Conservation (phyloP, 1,140 invertebrate genomes). For the Steinernema khuongi region DNA sequence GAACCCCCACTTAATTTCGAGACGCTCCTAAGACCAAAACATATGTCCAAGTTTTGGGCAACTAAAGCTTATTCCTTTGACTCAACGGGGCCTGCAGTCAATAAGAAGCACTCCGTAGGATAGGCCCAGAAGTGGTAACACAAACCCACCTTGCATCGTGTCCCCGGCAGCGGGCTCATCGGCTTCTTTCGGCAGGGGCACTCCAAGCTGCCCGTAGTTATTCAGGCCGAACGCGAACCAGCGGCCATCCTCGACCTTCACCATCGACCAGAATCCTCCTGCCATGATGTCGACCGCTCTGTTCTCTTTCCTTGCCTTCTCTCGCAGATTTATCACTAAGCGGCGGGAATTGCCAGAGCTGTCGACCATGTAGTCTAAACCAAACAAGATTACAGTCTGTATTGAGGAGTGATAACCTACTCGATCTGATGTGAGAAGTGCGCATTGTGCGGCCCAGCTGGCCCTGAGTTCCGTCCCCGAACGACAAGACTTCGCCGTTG, state of each 20-base stretch:
- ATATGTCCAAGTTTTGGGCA: no score
- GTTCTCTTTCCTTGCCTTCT: constrained; percentile 41
- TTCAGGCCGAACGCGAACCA: constrained; percentile 54
- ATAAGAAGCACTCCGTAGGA: no score
- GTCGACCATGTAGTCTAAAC: constrained; percentile 41
- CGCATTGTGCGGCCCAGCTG: constrained; percentile 50
- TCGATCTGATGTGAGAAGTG: constrained; percentile 44
- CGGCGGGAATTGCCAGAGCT: constrained; percentile 36
- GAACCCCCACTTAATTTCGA: no score
- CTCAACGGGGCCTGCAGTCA: no score
- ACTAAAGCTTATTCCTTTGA: no score
- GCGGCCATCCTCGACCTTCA: constrained; percentile 43
- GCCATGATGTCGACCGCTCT: constrained; percentile 46
- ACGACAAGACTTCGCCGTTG: constrained; percentile 51
- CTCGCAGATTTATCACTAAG: constrained; percentile 38
- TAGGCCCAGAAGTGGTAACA: not conserved
- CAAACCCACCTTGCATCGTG: constrained; percentile 15
- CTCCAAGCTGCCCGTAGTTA: constrained; percentile 52
- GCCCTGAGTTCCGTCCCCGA: constrained; percentile 53
- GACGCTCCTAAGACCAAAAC: no score
- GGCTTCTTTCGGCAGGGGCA: constrained; percentile 34
- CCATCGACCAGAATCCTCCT: constrained; percentile 55
- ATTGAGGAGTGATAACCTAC: constrained; percentile 26
- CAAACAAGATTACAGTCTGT: not conserved
- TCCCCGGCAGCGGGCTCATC: constrained; percentile 14